A percentile compares a stretch with the other conserved stretches of the same genome.
phyloP scores from a whole-genome alignment of 1,140 invertebrate genomes.

The Adoxophyes honmai region DNA sequence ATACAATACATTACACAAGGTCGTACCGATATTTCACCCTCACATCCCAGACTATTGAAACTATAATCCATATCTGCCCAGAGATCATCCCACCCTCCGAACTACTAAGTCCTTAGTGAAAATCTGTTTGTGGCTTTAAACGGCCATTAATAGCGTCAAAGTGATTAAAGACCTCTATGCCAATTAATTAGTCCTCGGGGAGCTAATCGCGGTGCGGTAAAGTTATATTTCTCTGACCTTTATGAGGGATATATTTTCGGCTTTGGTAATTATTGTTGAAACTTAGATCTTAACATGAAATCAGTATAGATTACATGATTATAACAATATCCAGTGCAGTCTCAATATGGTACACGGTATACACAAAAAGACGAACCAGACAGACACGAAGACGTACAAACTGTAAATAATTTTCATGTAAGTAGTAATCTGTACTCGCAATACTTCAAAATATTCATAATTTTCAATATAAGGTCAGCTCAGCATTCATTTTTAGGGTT shows the following conservation, averaged over 20 bases:
- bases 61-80: neutral
- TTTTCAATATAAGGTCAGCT: too few relatives aligned
- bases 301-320: neutral
- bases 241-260: neutral
- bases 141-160: neutral
- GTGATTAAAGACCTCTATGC: neutral
- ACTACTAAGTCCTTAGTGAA: conserved; percentile 6
- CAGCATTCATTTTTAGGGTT: too few relatives aligned
- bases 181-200: neutral
- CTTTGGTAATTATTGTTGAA: neutral
- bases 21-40: neutral
- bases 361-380: too few relatives aligned
- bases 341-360: too few relatives aligned
- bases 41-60: neutral
- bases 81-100: conserved; percentile 9
- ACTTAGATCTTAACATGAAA: neutral
- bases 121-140: conserved; percentile 11
- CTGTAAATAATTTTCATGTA: too few relatives aligned
- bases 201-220: neutral
- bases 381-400: too few relatives aligned
- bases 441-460: too few relatives aligned
- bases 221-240: neutral
- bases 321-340: neutral
- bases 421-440: too few relatives aligned
- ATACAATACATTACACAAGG: too few relatives aligned